phyloP scores from a whole-genome alignment of 1,140 invertebrate genomes.

The Neelides sp. region DNA sequence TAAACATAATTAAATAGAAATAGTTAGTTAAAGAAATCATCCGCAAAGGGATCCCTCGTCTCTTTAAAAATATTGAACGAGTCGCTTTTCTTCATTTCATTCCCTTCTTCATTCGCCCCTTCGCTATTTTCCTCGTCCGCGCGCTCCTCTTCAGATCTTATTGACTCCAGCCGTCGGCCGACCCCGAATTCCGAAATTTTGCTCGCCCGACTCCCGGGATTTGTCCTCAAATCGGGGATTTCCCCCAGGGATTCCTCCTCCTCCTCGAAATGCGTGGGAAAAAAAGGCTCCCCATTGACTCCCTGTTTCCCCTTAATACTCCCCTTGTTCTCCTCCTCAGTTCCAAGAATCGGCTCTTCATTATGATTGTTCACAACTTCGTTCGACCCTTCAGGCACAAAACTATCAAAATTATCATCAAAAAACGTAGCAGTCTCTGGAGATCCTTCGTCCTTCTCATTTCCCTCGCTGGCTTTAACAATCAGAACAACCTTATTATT shows the following conservation, averaged over 20 bases:
- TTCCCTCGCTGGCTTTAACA: too few species aligned
- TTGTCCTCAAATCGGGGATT: background rate
- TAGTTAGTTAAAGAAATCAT: slow-evolving; percentile 25
- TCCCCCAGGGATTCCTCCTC: background rate
- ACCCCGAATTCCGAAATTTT: slow-evolving; percentile 7
- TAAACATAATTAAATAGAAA: background rate
- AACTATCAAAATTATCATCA: background rate
- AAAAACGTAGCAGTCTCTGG: too few species aligned
- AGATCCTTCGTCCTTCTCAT: too few species aligned
- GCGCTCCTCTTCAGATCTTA: slow-evolving; percentile 24
- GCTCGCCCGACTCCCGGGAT: background rate
- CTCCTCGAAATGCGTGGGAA: background rate
- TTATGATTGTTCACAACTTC: background rate
- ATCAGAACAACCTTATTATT: too few species aligned
- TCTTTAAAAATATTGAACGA: slow-evolving; percentile 30
- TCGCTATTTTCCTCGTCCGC: slow-evolving; percentile 6
- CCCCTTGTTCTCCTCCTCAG: background rate
- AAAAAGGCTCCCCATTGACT: background rate
- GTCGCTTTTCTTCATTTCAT: slow-evolving; percentile 29
- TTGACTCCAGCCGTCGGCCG: slow-evolving; percentile 21
- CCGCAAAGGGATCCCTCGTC: slow-evolving; percentile 27
- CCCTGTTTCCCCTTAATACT: background rate
- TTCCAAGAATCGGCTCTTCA: too few species aligned
- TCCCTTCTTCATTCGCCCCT: background rate
- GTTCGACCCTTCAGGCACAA: background rate